A percentile compares a stretch with the other conserved stretches of the same genome.
Conservation (phyloP, 2,888 invertebrate species). For the Andrena dorsata region DNA sequence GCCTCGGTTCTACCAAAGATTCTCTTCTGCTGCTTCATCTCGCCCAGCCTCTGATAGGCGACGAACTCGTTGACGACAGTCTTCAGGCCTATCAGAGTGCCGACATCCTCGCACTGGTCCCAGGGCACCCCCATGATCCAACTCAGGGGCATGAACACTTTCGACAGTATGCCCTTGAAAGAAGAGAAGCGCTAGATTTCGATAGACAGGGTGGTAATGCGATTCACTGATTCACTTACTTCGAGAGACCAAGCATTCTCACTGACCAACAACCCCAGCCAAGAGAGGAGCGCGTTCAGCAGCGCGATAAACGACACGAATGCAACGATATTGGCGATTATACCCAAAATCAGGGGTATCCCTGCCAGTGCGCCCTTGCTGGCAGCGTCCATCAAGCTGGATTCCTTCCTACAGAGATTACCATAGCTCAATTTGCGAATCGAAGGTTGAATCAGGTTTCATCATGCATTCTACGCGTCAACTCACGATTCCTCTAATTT, state of each 20-base stretch:
- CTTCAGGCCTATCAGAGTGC: conserved; percentile 94
- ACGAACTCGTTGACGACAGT: conserved; percentile 97
- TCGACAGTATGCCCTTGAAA: conserved; percentile 91
- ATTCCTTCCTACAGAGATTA: conserved; percentile 88
- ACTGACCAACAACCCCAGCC: conserved; percentile 93
- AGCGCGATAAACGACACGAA: conserved; percentile 96
- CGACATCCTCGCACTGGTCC: conserved; percentile 92
- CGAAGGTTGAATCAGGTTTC: neutral
- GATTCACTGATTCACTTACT: conserved; percentile 62
- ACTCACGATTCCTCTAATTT: conserved; percentile 89
- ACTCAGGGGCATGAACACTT: conserved; percentile 95
- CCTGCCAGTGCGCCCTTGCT: conserved; percentile 94
- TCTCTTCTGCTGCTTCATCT: conserved; percentile 86
- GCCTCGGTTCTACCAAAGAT: conserved; percentile 90
- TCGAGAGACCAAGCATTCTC: conserved; percentile 87
- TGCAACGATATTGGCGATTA: conserved; percentile 96
- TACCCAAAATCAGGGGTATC: conserved; percentile 92
- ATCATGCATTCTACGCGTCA: too few relatives aligned
- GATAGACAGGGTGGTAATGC: neutral
- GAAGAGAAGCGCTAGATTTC: conserved; percentile 40
- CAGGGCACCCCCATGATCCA: conserved; percentile 94
- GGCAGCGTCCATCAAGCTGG: conserved; percentile 95
- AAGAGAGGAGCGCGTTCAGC: conserved; percentile 92
- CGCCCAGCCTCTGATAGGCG: conserved; percentile 92
- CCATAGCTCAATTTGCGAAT: neutral